Evolutionary conservation across 92 coral and sea anemone genomes (phyloP).

Genomic region (Epizoanthus stellaris): DNA sequence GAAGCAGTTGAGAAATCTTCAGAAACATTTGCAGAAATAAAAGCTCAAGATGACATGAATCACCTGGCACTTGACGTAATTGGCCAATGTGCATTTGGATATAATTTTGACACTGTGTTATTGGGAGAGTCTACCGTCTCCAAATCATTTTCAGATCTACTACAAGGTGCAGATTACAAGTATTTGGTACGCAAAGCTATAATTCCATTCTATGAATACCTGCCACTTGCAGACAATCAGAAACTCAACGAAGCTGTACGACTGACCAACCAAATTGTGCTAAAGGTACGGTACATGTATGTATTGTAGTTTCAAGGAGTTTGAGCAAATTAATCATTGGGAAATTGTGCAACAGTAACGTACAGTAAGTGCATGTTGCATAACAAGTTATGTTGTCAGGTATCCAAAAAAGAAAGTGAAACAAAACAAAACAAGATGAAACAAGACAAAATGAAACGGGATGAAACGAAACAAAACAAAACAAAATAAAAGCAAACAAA

Average conservation of each 20-base stretch:
- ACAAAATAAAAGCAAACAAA: too few species aligned
- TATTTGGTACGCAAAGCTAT: conserved; percentile 39
- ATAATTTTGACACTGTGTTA: conserved; percentile 67
- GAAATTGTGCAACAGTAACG: too few species aligned
- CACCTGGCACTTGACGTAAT: conserved; percentile 79
- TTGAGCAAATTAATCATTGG: background rate
- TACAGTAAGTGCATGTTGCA: too few species aligned
- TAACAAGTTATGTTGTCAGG: too few species aligned
- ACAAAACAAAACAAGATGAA: too few species aligned
- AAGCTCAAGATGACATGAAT: conserved; percentile 55
- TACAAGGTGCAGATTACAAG: conserved; percentile 33
- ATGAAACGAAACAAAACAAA: too few species aligned
- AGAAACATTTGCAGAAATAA: conserved; percentile 28
- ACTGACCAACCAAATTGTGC: conserved; percentile 61
- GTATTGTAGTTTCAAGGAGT: background rate
- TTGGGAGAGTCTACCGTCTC: conserved; percentile 64
- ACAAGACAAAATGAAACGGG: too few species aligned
- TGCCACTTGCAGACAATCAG: conserved; percentile 63
- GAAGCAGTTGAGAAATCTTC: conserved; percentile 34
- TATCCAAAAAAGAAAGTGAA: too few species aligned
- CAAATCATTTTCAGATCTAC: conserved; percentile 49
- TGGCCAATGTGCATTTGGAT: conserved; percentile 78
- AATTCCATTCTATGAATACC: conserved; percentile 66
- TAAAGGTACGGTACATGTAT: conserved; percentile 48
- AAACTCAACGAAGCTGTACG: conserved; percentile 48